Evolutionary conservation across 2,888 invertebrate genomes (phyloP), one percentile per base, ranked within the genome.

Genomic region (Cyclophora punctaria): DNA sequence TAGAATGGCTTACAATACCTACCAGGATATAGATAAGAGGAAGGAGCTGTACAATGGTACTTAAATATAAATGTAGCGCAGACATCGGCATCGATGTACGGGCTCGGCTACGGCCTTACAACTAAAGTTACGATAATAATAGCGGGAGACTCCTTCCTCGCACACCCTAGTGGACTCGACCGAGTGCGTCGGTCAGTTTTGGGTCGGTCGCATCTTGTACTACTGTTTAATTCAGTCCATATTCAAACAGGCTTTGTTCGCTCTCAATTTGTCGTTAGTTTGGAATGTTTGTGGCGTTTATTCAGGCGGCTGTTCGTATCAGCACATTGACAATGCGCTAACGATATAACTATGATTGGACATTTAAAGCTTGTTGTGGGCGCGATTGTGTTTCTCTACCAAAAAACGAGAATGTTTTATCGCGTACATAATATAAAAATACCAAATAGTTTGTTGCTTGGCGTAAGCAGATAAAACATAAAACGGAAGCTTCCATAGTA

Each of bases 261-360:
- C 63, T 65, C 62, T 49, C 44, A 34, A 51, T 63, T 55, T 64
- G 62, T 62, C 60, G 67, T 72, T 73, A 70, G 66, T 73, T 69
- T 82, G 82, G 82, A 82, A 81, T 82, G 81, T 80, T 75, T 75
- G 77, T 71, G 69, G 74, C 69, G 67, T 73, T 78, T 78, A 69
- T 73, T 75, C 67, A 71, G 75, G 70, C 73, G 75, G 75, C 44
- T 44, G 34, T 20, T 20, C 44, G 44, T 44, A 20, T 44, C 34
- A 7, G 43, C 7, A 43, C 43, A 43, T 67, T 60, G 56, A 60
- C 57, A 63, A 59, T 59, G 57, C 59, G 58, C 56, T 63, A 62
- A 62, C 37, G 62, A 44, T 34, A 63, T 65, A 66, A 64, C 59
- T 66, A 66, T 60, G 37, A 63, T 44, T 34, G 44, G 66, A 72